phyloP scores from a whole-genome alignment of 2,888 invertebrate species.

The Dynastes hyllus region DNA sequence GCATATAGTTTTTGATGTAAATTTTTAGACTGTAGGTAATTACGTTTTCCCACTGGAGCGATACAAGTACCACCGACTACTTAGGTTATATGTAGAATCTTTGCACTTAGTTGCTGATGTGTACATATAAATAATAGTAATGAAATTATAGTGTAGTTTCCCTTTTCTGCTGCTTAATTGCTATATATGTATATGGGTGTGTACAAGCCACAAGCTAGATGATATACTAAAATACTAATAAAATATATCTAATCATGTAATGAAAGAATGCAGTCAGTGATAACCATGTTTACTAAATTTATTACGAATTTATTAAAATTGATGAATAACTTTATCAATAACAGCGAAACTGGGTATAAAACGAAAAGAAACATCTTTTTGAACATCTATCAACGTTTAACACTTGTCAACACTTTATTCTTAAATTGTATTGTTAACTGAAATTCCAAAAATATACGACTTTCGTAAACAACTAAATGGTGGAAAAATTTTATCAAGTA shows the following conservation, averaged over 20 bases:
- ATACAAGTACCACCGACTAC: slow-evolving; percentile 20
- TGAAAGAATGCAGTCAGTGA: not conserved
- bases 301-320: not conserved
- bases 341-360: not conserved
- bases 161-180: slow-evolving; percentile 6
- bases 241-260: not conserved
- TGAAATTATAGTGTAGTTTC: slow-evolving; percentile 20
- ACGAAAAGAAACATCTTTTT: no score
- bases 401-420: no score
- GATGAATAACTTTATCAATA: not conserved
- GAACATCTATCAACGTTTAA: no score
- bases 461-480: no score
- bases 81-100: slow-evolving; percentile 12
- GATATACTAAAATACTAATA: not conserved
- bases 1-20: slow-evolving; percentile 19
- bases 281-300: not conserved
- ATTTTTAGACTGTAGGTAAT: slow-evolving; percentile 19
- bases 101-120: slow-evolving; percentile 3
- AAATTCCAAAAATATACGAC: no score
- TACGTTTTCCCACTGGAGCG: slow-evolving; percentile 27
- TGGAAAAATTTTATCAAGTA: no score
- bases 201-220: not conserved
- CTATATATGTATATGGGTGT: not conserved
- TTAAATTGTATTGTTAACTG: no score
- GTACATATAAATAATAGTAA: not conserved